Base-by-base conservation (phyloP, 2,797 vertebrate genomes). In the Pseudochaenichthys georgianus region DNA sequence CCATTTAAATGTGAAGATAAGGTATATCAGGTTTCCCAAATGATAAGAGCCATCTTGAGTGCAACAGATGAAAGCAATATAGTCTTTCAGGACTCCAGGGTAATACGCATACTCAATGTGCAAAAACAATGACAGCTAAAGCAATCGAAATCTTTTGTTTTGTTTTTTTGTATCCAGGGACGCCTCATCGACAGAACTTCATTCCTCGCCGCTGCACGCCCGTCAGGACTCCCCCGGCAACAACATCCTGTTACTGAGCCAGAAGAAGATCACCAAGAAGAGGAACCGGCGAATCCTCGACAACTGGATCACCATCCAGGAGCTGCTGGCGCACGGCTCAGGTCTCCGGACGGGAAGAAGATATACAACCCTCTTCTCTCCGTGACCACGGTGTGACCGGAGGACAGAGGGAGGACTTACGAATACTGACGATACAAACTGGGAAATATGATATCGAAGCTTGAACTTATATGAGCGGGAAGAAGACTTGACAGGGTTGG, bases 271-370 rank as follows among this genome's bases (percentile, higher is more conserved):
- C 73, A 94, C 86, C 84, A 95, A 95, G 88, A 96, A 90, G 72
- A 92, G 96, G 68, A 96, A 93, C 75, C 92, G 95, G 5, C 94
- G 95, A 51, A 97, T 97, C 82, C 88, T 96, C 9, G 96, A 97
- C 80, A 96, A 97, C 89, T 97, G 96, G 96, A 94, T 95, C 67
- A 96, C 96, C 53, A 97, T 97, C 80, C 96, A 97, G 89, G 96
- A 97, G 91, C 95, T 97, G 91, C 82, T 97, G 92, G 95, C 96
- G 21, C 95, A 96, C 0, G 96, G 96, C 2, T 93, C 0, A 89
- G 94, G 83, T 72, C 92, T 38, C 15, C 95, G 16, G 95, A 96
- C 0, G 96, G 96, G 12, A 95, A 93, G 75, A 91, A 94, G 15
- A 91, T 96, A 9, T 96, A 96, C 83, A 97, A 96, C 83, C 95